These are phyloP conservation scores for Drosophila nigrodunni DNA, from an alignment of 1,140 invertebrate genomes.

Conservation along the genomic window DNA sequence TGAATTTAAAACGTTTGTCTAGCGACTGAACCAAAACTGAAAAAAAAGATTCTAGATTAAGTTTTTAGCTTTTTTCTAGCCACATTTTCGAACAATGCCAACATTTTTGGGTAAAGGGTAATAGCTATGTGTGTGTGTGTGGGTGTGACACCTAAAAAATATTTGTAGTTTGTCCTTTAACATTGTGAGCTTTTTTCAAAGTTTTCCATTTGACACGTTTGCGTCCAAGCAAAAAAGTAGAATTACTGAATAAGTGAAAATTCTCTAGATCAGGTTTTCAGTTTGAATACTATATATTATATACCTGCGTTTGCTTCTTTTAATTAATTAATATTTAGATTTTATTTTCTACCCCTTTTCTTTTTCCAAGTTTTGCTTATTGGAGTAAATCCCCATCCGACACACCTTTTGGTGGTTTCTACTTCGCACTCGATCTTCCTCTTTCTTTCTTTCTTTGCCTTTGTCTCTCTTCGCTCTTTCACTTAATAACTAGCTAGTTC, in stretches of 20 bases:
- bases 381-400: too few species aligned
- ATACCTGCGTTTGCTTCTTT: too few species aligned
- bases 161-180: too few species aligned
- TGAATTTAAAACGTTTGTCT: constrained; percentile 47
- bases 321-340: too few species aligned
- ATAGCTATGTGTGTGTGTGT: constrained; percentile 26
- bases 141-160: too few species aligned
- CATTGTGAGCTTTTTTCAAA: too few species aligned
- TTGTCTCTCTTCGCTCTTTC: neutral
- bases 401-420: too few species aligned
- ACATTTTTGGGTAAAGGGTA: constrained; percentile 58
- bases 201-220: too few species aligned
- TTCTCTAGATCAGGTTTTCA: neutral
- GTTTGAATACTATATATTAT: too few species aligned
- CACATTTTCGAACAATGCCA: constrained; percentile 29
- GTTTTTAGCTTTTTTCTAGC: constrained; percentile 36
- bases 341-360: neutral
- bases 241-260: neutral
- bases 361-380: neutral
- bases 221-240: neutral
- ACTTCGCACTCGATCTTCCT: neutral
- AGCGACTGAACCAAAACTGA: constrained; percentile 51
- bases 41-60: neutral
- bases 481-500: neutral
- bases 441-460: neutral